Base-by-base conservation (phyloP, 2,888 invertebrate species). In the Papilio elwesi region DNA sequence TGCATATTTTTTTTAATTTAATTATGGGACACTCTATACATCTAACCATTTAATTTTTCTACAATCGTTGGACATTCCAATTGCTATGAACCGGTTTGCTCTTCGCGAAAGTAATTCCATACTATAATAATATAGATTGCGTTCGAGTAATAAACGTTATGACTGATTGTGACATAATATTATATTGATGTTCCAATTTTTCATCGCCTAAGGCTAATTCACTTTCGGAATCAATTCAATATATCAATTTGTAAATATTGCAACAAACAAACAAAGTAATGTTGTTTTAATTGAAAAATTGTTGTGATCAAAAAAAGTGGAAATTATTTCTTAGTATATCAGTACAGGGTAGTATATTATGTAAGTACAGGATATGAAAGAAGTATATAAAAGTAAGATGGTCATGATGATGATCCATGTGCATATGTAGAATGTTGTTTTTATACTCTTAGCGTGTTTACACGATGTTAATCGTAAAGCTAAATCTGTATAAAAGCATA, bases 41-140 rank as follows among this genome's bases (percentile, higher is more conserved):
- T 49, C 26, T 26, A 43, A 36, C 2, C 6, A 15, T 62, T 48
- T 47, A 43, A 55, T 70, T 59, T 70, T 68, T 68, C 12, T 65
- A 43, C 64, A 68, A 68, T 63, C 55, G 36, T 62, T 71, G 15
- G 63, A 62, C 68, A 66, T 66, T 65, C 65, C 65, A 65, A 71
- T 26, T 26, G 26, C 26, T 26, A 68, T 36, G 53, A 69, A 74
- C 74, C 16, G 68, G 71, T 74, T 71, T 68, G 65, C 59, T 71
- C 74, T 68, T 74, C 74, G 13, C 69, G 55, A 48, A 48, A 66
- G 59, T 66, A 67, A 57, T 65, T 65, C 64, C 26, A 68, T 57
- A 52, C 43, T 7, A 52, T 47, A 57, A 65, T 52, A 57, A 62
- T 59, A n/a, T 59, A 62, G 59, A 62, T 62, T 62, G 57, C 64